Conservation (phyloP, 2,888 invertebrate species). For the Sarcophaga subvicina region DNA sequence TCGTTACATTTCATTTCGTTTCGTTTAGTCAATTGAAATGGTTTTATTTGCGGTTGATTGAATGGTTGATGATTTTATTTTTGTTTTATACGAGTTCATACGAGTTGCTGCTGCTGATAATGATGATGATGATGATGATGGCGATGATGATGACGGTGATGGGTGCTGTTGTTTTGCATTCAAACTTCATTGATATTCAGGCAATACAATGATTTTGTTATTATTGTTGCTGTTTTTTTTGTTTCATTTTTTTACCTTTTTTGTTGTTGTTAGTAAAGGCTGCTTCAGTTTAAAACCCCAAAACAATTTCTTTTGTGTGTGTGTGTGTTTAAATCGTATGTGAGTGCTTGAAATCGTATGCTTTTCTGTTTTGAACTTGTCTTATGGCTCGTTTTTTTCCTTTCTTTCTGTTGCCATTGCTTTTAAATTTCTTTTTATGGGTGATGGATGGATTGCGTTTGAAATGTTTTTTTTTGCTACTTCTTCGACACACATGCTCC, state of each 20-base stretch:
- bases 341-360: background rate
- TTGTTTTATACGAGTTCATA: background rate
- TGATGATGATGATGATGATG: conserved; percentile 1
- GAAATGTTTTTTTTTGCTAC: background rate
- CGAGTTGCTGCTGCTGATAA: background rate
- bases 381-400: background rate
- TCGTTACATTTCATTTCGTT: background rate
- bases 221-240: background rate
- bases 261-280: background rate
- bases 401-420: background rate
- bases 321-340: conserved; percentile 7
- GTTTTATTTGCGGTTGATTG: conserved; percentile 54
- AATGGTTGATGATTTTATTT: conserved; percentile 55
- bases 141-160: conserved; percentile 42
- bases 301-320: conserved; percentile 30
- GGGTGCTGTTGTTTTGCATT: conserved; percentile 43
- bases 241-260: no score
- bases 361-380: background rate
- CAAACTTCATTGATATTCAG: conserved; percentile 67
- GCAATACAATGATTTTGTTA: conserved; percentile 42
- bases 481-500: conserved; percentile 1
- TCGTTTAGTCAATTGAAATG: background rate
- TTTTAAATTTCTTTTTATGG: conserved; percentile 16
- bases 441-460: conserved; percentile 44
- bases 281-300: background rate